phyloP scores from a whole-genome alignment of 1,140 invertebrate genomes.

The Drosophila azteca region DNA sequence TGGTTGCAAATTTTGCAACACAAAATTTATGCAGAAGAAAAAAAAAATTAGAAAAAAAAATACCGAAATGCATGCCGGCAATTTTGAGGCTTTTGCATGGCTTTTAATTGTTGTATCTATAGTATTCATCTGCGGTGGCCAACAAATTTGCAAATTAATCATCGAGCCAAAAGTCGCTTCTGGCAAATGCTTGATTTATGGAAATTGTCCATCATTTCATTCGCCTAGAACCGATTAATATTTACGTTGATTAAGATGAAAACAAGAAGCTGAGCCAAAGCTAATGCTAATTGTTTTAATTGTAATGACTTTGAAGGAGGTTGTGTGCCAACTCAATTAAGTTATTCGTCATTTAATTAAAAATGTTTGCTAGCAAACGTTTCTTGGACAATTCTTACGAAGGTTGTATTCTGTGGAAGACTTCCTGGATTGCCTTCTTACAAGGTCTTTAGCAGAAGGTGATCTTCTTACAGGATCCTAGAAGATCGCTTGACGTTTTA shows the following conservation, averaged over 20 bases:
- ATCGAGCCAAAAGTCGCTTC: conserved; percentile 14
- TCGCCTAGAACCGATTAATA: conserved; percentile 56
- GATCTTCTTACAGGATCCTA: too few relatives aligned
- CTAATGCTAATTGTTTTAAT: conserved; percentile 10
- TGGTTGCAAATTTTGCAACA: conserved; percentile 58
- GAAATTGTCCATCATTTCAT: conserved; percentile 30
- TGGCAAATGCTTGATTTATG: conserved; percentile 28
- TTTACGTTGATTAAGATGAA: conserved; percentile 34
- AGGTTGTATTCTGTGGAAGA: too few relatives aligned
- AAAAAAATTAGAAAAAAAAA: conserved; percentile 37
- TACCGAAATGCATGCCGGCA: conserved; percentile 49
- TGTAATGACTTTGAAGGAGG: conserved; percentile 36
- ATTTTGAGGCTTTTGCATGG: conserved; percentile 36
- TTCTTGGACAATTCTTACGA: too few relatives aligned
- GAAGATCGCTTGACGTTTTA: too few relatives aligned
- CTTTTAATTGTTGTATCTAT: conserved; percentile 45
- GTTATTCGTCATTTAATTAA: conserved; percentile 31
- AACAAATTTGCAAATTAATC: conserved; percentile 56
- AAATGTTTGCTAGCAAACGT: not conserved
- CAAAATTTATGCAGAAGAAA: conserved; percentile 64
- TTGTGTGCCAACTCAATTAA: conserved; percentile 21
- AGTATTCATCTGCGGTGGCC: conserved; percentile 32
- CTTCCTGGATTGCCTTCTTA: too few relatives aligned
- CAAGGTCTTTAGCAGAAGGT: too few relatives aligned
- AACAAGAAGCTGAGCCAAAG: conserved; percentile 24